These are phyloP conservation scores for Indicator maculatus DNA, from an alignment of 2,113 vertebrate genomes.

Conservation along the genomic window DNA sequence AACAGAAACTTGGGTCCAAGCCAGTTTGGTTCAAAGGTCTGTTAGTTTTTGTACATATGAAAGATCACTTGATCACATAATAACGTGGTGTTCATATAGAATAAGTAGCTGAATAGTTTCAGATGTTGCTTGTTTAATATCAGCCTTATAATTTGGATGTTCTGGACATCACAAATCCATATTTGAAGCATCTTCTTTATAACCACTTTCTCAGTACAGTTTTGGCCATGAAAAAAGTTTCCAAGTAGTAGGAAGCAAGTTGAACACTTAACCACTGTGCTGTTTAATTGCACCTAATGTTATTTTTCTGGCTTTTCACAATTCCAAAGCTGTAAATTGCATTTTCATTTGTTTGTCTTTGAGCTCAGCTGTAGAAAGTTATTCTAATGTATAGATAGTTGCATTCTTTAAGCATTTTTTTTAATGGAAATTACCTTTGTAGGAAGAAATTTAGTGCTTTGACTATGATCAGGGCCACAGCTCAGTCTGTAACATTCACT, in stretches of 20 bases:
- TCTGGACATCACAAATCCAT: background rate
- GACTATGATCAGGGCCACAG: constrained; percentile 64
- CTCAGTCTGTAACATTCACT: constrained; percentile 68
- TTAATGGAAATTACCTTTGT: constrained; percentile 73
- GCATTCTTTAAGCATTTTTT: constrained; percentile 69
- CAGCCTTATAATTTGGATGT: background rate
- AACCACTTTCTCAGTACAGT: background rate
- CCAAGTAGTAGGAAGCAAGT: background rate
- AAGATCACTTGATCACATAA: background rate
- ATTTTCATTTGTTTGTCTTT: constrained; percentile 53
- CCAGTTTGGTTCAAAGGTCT: background rate
- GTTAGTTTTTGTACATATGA: background rate
- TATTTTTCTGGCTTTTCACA: constrained; percentile 12
- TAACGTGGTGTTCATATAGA: background rate
- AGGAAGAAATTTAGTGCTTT: constrained; percentile 69
- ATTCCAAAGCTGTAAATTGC: background rate
- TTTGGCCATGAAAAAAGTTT: background rate
- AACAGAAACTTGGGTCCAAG: background rate
- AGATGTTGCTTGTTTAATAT: background rate
- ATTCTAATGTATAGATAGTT: constrained; percentile 53
- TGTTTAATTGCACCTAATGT: background rate
- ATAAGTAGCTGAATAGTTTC: background rate
- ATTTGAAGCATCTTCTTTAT: background rate
- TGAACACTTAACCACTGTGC: background rate
- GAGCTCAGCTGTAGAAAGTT: constrained; percentile 9